These are phyloP conservation scores for Drosophila peninsularis DNA, from an alignment of 2,888 invertebrate species.

Conservation along the genomic window DNA sequence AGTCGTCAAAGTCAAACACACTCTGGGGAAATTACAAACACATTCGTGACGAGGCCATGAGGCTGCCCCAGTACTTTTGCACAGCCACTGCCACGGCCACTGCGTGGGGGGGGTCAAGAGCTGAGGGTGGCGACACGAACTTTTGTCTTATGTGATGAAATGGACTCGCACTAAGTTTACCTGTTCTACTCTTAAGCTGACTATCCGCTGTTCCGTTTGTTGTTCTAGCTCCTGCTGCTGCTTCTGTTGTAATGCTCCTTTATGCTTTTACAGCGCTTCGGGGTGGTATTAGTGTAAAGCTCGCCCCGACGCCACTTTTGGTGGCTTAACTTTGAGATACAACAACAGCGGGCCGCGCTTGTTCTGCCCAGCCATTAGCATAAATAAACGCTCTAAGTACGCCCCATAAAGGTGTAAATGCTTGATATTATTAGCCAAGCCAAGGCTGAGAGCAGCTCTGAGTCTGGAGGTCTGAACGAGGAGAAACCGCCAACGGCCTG, in stretches of 20 bases:
- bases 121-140: conserved; percentile 54
- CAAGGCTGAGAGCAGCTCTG: conserved; percentile 23
- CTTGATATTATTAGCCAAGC: conserved; percentile 74
- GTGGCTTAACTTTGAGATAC: conserved; percentile 53
- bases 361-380: conserved; percentile 72
- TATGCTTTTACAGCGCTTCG: conserved; percentile 78
- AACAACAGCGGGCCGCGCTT: conserved; percentile 27
- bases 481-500: conserved; percentile 56
- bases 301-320: conserved; percentile 54
- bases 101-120: conserved; percentile 59
- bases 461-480: conserved; percentile 14
- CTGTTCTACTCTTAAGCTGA: conserved; percentile 63
- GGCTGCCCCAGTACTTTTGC: conserved; percentile 17
- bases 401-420: conserved; percentile 82
- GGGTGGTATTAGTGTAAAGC: conserved; percentile 81
- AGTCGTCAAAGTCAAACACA: conserved; percentile 84
- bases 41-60: conserved; percentile 76
- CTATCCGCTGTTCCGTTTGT: conserved; percentile 44
- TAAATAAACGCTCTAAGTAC: conserved; percentile 80
- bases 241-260: conserved; percentile 42
- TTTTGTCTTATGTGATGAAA: conserved; percentile 70
- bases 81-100: background rate
- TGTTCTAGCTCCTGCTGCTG: conserved; percentile 21
- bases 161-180: conserved; percentile 58
- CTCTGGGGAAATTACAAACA: conserved; percentile 84